Evolutionary conservation across 92 coral and sea anemone genomes (phyloP), one percentile per base, ranked within the genome.

Genomic region (Muricea muricata): DNA sequence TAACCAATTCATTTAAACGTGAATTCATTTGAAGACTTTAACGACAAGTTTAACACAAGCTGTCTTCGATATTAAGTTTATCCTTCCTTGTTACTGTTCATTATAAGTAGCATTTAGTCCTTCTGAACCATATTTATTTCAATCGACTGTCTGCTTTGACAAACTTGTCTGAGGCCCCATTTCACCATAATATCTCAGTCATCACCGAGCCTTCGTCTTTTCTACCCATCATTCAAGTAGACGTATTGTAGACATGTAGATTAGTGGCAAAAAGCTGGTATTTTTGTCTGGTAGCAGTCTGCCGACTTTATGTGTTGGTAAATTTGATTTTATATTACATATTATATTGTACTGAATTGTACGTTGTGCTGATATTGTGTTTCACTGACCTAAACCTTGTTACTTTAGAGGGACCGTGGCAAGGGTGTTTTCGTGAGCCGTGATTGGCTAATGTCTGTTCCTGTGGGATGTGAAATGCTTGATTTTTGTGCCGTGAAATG

Each of bases 181-280:
- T 3, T 10, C 60, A 52, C 23, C 60, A 3, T 13, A 52, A 6
- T 18, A 6, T 18, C 7, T n/a, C n/a, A n/a, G n/a, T n/a, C n/a
- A 23, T 52, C 60, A 17, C 60, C 4, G 60, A 18, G 60, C 30
- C 29, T 71, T 40, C 78, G 42, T 11, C 20, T 40, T 34, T 71
- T 37, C 45, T 33, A 20, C 24, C n/a, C 78, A 37, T 42, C 26
- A 68, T 30, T 68, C 75, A 23, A 29, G 1, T 33, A 68, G 42
- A 17, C 60, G 60, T 52, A 52, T 52, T 52, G 60, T 52, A 52
- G 60, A 52, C 1, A 52, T 18, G 24, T 71, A 71, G 11, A 6
- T 20, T 40, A 25, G 52, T 0, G 25, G 57, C 78, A 71, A 71
- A 71, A 42, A 71, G 78, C 78, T 71, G 78, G 78, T 71, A 71